Conservation (phyloP, 2,888 invertebrate genomes). For the Malachius bipustulatus region DNA sequence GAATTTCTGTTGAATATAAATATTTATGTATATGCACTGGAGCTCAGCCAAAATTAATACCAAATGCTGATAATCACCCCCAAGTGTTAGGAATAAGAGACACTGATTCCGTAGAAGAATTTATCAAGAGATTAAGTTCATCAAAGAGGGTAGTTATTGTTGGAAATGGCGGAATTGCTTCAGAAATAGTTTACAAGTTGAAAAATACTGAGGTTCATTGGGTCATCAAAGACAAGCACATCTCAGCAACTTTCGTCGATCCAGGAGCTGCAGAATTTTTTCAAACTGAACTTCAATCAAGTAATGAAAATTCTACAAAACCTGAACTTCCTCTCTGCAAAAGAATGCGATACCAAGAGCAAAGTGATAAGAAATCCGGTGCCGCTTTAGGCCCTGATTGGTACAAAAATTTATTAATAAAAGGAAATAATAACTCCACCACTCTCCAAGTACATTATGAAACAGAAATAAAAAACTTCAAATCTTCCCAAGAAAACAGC, state of each 20-base stretch:
- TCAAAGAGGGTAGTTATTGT: constrained; percentile 70
- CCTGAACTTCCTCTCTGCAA: constrained; percentile 28
- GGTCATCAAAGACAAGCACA: constrained; percentile 87
- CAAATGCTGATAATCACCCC: constrained; percentile 42
- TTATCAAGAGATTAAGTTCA: constrained; percentile 55
- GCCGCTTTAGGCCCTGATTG: constrained; percentile 97
- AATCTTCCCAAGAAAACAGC: constrained; percentile 24
- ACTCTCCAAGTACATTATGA: constrained; percentile 51
- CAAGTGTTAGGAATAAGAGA: constrained; percentile 83
- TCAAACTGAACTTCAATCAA: constrained; percentile 40
- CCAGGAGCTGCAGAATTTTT: constrained; percentile 93
- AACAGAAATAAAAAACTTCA: constrained; percentile 42
- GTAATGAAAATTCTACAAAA: constrained; percentile 15
- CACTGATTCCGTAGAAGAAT: constrained; percentile 79
- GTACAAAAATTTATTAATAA: constrained; percentile 59
- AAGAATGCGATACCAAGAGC: constrained; percentile 57
- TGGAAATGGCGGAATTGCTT: constrained; percentile 98
- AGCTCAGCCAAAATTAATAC: constrained; percentile 70
- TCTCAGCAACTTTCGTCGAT: constrained; percentile 90
- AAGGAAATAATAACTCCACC: constrained; percentile 33
- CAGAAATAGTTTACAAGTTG: constrained; percentile 86
- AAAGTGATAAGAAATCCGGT: constrained; percentile 49
- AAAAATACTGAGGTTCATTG: constrained; percentile 77
- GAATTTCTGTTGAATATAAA: constrained; percentile 52
- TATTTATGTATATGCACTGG: constrained; percentile 87